Evolutionary conservation across 2,888 invertebrate genomes (phyloP).

Genomic region (Gerris lacustris): DNA sequence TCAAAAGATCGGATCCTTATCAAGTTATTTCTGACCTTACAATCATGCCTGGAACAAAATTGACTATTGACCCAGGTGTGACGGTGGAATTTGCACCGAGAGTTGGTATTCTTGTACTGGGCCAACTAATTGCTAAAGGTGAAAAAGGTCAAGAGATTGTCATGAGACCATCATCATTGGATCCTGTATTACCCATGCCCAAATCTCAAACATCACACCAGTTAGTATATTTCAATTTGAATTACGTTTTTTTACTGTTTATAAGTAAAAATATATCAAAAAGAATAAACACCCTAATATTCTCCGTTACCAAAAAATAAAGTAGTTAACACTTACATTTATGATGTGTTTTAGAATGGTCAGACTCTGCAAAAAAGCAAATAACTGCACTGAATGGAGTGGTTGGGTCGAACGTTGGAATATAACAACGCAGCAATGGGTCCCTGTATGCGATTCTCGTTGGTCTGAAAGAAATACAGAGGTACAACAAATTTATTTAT

Average conservation of each 20-base stretch:
- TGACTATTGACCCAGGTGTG: conserved; percentile 79
- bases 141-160: conserved; percentile 59
- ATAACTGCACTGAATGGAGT: conserved; percentile 48
- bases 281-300: too few relatives aligned
- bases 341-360: conserved; percentile 39
- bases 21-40: conserved; percentile 80
- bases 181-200: not conserved
- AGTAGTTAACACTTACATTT: too few relatives aligned
- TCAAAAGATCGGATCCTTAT: conserved; percentile 57
- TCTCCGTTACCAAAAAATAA: too few relatives aligned
- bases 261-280: not conserved
- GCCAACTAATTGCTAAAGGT: conserved; percentile 72
- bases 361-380: conserved; percentile 63
- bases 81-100: conserved; percentile 88
- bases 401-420: conserved; percentile 92
- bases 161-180: conserved; percentile 49
- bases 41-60: conserved; percentile 82
- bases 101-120: conserved; percentile 88
- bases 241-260: conserved; percentile 5
- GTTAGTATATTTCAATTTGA: not conserved
- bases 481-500: conserved; percentile 41
- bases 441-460: conserved; percentile 86
- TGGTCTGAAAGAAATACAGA: conserved; percentile 95
- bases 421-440: conserved; percentile 87
- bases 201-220: conserved; percentile 13